Base-by-base conservation (phyloP, 2,888 invertebrate species). In the Copidosoma aretas region DNA sequence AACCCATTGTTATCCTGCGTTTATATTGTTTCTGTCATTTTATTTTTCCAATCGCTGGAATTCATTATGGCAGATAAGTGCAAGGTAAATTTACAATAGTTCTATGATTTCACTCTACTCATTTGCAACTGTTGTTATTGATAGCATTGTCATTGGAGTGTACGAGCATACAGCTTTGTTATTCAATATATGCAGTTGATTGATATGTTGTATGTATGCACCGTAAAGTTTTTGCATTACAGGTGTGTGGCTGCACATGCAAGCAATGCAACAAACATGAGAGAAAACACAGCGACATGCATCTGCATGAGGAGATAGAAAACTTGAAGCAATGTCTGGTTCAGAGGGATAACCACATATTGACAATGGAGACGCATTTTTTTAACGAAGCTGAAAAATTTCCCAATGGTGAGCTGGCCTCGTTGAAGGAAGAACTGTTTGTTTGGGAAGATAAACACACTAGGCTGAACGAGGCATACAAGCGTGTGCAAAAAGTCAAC, bases 401-500 rank as follows among this genome's bases (percentile, higher is more conserved):
- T 80, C 87, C 87, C 0, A 91, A 91, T 64, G 91, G 93, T 59
- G 91, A 92, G 78, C 88, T 92, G 79, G 90, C 90, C 39, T 91
- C 93, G 69, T 86, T 94, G 66, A 91, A 92, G 78, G 95, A 95
- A 75, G 94, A 95, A 83, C 85, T 95, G 65, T 85, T 89, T 62
- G 92, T 93, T 76, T 95, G 95, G 92, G 91, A 94, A 82, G 97
- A 97, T 81, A 95, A 97, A 86, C 96, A 96, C 82, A 85, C 74
- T 81, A 93, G 97, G 78, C 88, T 97, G 75, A 91, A 93, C 85
- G 97, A 97, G 81, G 95, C 95, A 65, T 95, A 97, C 81, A 94
- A 94, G 82, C 90, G 95, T 79, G 91, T 97, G 68, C 97, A 97
- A 84, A 94, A 93, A 85, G 91, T 97, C 53, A 97, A 97, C 85